phyloP scores from a whole-genome alignment of 2,113 vertebrate genomes.

The Pluvialis apricaria region DNA sequence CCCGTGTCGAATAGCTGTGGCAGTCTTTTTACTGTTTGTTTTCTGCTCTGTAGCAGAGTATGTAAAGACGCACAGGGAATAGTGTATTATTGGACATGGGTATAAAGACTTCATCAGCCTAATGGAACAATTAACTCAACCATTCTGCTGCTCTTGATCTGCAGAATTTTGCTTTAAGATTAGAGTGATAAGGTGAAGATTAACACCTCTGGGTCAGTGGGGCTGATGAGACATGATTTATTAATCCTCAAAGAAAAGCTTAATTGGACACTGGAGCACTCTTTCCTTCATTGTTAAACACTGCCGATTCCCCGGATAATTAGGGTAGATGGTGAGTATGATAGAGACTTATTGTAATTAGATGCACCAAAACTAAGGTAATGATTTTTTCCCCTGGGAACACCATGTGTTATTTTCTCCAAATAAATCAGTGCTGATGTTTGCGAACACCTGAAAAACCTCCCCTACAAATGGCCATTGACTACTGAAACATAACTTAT shows the following conservation, averaged over 20 bases:
- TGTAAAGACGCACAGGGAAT: neutral
- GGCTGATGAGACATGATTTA: constrained; percentile 72
- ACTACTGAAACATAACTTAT: neutral
- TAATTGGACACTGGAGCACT: constrained; percentile 71
- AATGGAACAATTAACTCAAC: constrained; percentile 71
- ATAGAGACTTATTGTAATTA: constrained; percentile 70
- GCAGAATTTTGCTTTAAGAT: constrained; percentile 69
- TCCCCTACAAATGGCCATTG: constrained; percentile 8
- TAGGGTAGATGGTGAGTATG: constrained; percentile 53
- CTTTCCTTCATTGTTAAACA: constrained; percentile 71
- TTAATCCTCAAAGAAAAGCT: constrained; percentile 73
- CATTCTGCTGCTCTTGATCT: constrained; percentile 57
- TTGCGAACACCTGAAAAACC: constrained; percentile 45
- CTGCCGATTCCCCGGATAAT: constrained; percentile 41
- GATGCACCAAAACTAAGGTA: constrained; percentile 45
- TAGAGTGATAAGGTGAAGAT: constrained; percentile 68
- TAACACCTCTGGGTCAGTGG: constrained; percentile 65
- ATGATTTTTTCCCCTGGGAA: constrained; percentile 36
- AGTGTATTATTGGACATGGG: neutral
- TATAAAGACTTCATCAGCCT: constrained; percentile 39
- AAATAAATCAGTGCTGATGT: constrained; percentile 40
- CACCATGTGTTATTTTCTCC: constrained; percentile 31
- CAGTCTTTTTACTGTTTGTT: neutral
- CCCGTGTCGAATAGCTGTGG: neutral
- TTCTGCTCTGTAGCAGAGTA: neutral